Evolutionary conservation across 1,140 invertebrate species (phyloP), one percentile per base, ranked within the genome.

Genomic region (Monomorium pharaonis): DNA sequence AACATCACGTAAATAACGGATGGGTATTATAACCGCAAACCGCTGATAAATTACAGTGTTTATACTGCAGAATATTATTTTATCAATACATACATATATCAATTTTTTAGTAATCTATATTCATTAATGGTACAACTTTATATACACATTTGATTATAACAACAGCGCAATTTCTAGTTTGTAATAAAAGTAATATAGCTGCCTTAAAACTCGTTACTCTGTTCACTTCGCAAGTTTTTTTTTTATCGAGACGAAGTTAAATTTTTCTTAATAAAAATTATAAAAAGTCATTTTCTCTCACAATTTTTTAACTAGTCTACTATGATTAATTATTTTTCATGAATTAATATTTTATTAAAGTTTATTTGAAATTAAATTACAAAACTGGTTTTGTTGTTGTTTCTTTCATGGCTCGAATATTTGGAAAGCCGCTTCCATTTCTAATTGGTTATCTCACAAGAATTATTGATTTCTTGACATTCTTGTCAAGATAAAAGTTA

Each of bases 31-130:
- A 83, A 74, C 24, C 18, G n/a, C 51, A 58, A 83, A 83, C 78
- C 18, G n/a, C 51, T 83, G 42, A 83, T 58, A 72, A 72, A 83
- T 83, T 83, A 74, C 24, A 21, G 14, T 76, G 33, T 33, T 44
- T 58, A 72, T 33, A 12, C n/a, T n/a, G n/a, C 30, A 42, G 24
- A n/a, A 83, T 47, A 44, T 74, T 83, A 58, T 72, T 58, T 83
- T 24, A 18, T 7, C 24, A 44, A 21, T n/a, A 62, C 18, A 83
- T 74, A 10, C 14, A 74, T n/a, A n/a, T n/a, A n/a, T n/a, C n/a
- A n/a, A n/a, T 83, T 83, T 72, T 60, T 83, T 1, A n/a, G 16
- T 33, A 47, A 83, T 83, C 37, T 30, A 58, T 81, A 37, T 83
- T 58, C 42, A 58, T 83, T 21, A 27, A 14, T 83, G 42, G 18